A percentile compares a stretch with the other conserved stretches of the same genome.
Evolutionary conservation across 1,140 invertebrate species (phyloP).

Genomic region (Sminthurinus signatus): DNA sequence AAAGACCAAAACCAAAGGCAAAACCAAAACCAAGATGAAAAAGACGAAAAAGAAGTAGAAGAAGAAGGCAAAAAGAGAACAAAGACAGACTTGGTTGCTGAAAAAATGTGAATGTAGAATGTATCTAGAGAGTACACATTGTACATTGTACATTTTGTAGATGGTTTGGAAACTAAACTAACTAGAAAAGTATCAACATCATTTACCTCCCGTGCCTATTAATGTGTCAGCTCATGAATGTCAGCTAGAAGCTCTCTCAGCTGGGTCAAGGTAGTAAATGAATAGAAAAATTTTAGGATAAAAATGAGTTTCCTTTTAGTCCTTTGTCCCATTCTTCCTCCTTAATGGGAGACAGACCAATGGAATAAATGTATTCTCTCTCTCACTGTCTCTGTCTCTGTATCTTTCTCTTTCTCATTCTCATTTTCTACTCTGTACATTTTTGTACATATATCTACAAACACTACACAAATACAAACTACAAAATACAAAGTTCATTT

Average conservation of each 20-base stretch:
- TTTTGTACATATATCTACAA: too few relatives aligned
- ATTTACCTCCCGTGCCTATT: slow-evolving; percentile 13
- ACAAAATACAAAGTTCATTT: not conserved
- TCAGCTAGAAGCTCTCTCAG: not conserved
- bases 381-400: not conserved
- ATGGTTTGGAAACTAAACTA: too few relatives aligned
- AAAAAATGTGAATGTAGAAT: too few relatives aligned
- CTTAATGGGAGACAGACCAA: slow-evolving; percentile 16
- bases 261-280: slow-evolving; percentile 23
- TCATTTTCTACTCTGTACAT: not conserved
- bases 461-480: slow-evolving; percentile 6
- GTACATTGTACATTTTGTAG: too few relatives aligned
- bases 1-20: too few relatives aligned
- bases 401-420: too few relatives aligned
- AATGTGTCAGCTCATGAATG: slow-evolving; percentile 1
- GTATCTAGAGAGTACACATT: too few relatives aligned
- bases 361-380: not conserved
- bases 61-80: not conserved
- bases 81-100: not conserved
- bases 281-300: slow-evolving; percentile 24
- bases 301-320: slow-evolving; percentile 20
- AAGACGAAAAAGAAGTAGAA: not conserved
- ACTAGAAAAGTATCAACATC: slow-evolving; percentile 18
- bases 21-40: too few relatives aligned
- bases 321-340: slow-evolving; percentile 7